Conservation (phyloP, 2,113 vertebrate species). For the Cottus gobio region DNA sequence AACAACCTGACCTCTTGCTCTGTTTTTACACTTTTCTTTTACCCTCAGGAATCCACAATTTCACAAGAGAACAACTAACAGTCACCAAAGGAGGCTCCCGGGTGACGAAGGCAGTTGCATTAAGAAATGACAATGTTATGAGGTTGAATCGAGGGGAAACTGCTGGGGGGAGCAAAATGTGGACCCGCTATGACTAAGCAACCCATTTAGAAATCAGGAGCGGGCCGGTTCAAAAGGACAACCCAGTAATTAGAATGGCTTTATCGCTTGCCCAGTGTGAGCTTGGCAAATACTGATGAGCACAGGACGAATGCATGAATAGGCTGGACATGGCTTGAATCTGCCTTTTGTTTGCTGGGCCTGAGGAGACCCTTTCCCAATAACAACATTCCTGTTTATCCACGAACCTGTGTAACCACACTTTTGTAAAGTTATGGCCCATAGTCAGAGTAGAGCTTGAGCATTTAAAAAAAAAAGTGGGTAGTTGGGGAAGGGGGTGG, state of each 20-base stretch:
- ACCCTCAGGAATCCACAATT: conserved; percentile 81
- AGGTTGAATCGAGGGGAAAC: conserved; percentile 48
- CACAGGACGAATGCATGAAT: conserved; percentile 78
- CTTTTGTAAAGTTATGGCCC: conserved; percentile 70
- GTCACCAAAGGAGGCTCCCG: conserved; percentile 17
- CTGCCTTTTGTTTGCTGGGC: conserved; percentile 80
- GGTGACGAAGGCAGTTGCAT: conserved; percentile 22
- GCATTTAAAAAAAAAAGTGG: conserved; percentile 34
- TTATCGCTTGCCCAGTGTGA: conserved; percentile 72
- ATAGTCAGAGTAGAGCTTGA: conserved; percentile 55
- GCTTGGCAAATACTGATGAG: conserved; percentile 74
- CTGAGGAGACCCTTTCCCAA: conserved; percentile 76
- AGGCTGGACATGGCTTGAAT: conserved; percentile 80
- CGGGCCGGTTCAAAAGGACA: conserved; percentile 68
- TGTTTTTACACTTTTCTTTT: conserved; percentile 34
- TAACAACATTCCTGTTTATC: conserved; percentile 83
- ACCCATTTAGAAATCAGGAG: conserved; percentile 65
- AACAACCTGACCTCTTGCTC: not conserved
- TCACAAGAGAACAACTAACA: conserved; percentile 94
- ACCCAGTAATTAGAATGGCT: conserved; percentile 78
- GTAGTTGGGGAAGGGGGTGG: too few species aligned
- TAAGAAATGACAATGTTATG: conserved; percentile 52
- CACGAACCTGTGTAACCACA: conserved; percentile 74
- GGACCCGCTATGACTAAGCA: conserved; percentile 59
- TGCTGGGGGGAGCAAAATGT: conserved; percentile 58